Percentiles rank a stretch among this genome's conserved stretches.
Evolutionary conservation across 1,140 invertebrate species (phyloP).

Genomic region (Gonioctena quinquepunctata): DNA sequence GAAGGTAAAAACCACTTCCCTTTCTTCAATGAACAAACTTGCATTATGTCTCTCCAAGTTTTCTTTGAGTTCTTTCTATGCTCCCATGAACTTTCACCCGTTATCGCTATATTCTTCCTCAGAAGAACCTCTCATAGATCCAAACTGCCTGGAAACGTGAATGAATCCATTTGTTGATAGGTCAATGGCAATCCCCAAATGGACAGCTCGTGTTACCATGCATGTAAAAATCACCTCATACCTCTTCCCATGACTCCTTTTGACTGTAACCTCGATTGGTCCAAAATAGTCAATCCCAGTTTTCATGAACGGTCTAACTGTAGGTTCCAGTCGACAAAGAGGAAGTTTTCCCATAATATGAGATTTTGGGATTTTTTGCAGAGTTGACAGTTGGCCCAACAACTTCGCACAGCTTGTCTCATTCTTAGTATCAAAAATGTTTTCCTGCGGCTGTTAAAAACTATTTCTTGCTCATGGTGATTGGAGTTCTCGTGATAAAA

Average conservation of each 20-base stretch:
- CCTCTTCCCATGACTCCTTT: neutral
- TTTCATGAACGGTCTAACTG: neutral
- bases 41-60: too few relatives aligned
- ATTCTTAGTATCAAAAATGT: too few relatives aligned
- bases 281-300: neutral
- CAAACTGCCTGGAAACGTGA: too few relatives aligned
- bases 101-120: too few relatives aligned
- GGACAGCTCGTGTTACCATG: neutral
- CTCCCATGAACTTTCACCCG: too few relatives aligned
- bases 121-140: too few relatives aligned
- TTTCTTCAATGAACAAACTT: too few relatives aligned
- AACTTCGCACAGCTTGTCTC: neutral
- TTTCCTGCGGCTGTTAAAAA: neutral
- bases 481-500: neutral
- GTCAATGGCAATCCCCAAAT: neutral
- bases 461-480: neutral
- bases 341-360: neutral
- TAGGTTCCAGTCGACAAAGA: neutral
- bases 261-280: neutral
- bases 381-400: neutral
- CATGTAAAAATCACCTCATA: neutral
- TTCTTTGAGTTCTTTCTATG: too few relatives aligned
- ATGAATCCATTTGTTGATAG: neutral
- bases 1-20: too few relatives aligned
- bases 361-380: neutral